Conservation (phyloP, 2,113 vertebrate genomes). For the Cavia porcellus region DNA sequence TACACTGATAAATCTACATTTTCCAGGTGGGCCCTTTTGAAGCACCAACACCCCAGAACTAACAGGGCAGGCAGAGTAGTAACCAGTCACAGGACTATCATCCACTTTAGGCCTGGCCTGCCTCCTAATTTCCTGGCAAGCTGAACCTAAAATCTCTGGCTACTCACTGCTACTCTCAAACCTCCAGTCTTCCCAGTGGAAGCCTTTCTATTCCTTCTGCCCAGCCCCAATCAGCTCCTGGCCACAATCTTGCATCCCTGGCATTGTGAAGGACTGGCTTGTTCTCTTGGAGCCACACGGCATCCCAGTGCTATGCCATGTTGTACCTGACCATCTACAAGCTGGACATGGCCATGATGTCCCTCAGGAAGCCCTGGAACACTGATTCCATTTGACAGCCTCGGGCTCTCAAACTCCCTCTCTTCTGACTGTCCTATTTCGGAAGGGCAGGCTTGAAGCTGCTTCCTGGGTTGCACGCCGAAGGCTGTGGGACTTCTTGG, state of each 20-base stretch:
- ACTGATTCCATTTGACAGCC: background rate
- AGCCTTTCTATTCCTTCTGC: background rate
- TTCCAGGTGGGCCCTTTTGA: background rate
- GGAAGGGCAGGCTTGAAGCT: background rate
- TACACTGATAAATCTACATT: background rate
- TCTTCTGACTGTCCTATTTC: slow-evolving; percentile 8
- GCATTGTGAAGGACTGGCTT: background rate
- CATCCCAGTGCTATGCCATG: background rate
- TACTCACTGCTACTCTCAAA: background rate
- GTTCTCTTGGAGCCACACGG: background rate
- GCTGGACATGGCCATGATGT: background rate
- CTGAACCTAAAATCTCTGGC: slow-evolving; percentile 27
- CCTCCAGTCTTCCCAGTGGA: slow-evolving; percentile 29
- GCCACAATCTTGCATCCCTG: too few species aligned
- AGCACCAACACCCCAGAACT: background rate
- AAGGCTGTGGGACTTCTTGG: slow-evolving; percentile 43
- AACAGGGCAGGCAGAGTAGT: background rate
- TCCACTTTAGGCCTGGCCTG: background rate
- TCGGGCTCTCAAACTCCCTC: background rate
- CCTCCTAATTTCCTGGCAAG: slow-evolving; percentile 23
- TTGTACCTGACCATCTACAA: background rate
- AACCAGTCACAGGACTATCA: background rate
- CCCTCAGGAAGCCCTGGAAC: background rate
- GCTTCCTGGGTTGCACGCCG: slow-evolving; percentile 60
- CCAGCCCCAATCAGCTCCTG: slow-evolving; percentile 9